Evolutionary conservation across 2,113 vertebrate genomes (phyloP).

Genomic region (Nansenia antarctica): DNA sequence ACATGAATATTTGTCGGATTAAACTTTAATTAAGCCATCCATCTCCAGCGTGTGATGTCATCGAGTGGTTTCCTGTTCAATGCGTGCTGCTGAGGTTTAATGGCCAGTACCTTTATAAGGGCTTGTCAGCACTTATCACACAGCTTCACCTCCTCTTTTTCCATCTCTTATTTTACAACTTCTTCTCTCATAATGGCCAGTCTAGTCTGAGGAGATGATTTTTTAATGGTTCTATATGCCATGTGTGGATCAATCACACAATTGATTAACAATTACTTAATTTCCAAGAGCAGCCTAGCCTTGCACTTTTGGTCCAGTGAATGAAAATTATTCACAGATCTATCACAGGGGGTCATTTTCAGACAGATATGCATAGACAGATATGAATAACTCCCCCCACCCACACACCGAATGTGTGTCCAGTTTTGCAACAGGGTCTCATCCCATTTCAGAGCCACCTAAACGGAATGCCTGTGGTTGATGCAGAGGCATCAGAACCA

Average conservation of each 20-base stretch:
- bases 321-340: slow-evolving; percentile 56
- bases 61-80: slow-evolving; percentile 29
- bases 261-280: too few relatives aligned
- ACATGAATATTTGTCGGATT: slow-evolving; percentile 66
- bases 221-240: slow-evolving; percentile 46
- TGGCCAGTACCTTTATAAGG: slow-evolving; percentile 46
- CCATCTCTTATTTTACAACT: slow-evolving; percentile 42
- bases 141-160: slow-evolving; percentile 12
- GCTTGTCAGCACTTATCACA: slow-evolving; percentile 36
- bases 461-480: not conserved
- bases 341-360: slow-evolving; percentile 32
- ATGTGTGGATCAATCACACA: slow-evolving; percentile 61
- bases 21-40: slow-evolving; percentile 63
- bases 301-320: slow-evolving; percentile 31
- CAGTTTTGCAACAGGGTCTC: not conserved
- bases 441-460: not conserved
- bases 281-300: slow-evolving; percentile 46
- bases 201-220: slow-evolving; percentile 37
- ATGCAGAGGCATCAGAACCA: not conserved
- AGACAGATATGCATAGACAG: slow-evolving; percentile 19
- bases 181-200: slow-evolving; percentile 22
- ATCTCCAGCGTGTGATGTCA: slow-evolving; percentile 49
- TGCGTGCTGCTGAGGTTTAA: slow-evolving; percentile 46
- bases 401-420: not conserved
- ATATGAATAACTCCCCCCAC: slow-evolving; percentile 2